phyloP scores from a whole-genome alignment of 2,797 vertebrate species.

The Craterocephalus amniculus region DNA sequence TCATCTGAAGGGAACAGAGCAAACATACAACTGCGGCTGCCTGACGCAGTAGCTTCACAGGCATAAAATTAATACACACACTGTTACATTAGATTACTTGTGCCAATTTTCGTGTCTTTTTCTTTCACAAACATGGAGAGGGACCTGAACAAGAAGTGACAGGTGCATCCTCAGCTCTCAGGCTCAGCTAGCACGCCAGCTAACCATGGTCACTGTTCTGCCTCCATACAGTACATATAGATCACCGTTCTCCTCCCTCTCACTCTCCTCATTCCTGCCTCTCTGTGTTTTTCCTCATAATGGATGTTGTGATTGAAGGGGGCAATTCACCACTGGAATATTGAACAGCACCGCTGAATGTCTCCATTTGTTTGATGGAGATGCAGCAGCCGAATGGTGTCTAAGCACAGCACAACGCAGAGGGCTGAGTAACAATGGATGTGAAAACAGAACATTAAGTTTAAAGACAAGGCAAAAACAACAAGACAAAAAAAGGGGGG shows the following conservation, averaged over 20 bases:
- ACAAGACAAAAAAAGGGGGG: constrained; percentile 4
- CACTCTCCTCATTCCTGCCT: background rate
- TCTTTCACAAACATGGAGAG: background rate
- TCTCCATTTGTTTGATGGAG: constrained; percentile 48
- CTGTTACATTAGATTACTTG: constrained; percentile 4
- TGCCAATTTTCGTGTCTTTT: constrained; percentile 7
- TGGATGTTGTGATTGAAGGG: constrained; percentile 62
- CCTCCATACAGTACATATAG: constrained; percentile 20
- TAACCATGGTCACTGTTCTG: constrained; percentile 20
- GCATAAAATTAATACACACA: constrained; percentile 28
- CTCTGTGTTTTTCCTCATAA: constrained; percentile 47
- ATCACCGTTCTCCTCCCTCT: constrained; percentile 5
- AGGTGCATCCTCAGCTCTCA: constrained; percentile 9
- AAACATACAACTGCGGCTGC: constrained; percentile 43
- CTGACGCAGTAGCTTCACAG: constrained; percentile 50
- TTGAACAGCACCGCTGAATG: constrained; percentile 47
- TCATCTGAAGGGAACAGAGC: constrained; percentile 36
- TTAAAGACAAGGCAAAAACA: constrained; percentile 28
- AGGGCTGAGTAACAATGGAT: constrained; percentile 23
- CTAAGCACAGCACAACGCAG: constrained; percentile 22
- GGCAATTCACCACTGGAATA: constrained; percentile 57
- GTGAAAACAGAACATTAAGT: constrained; percentile 34
- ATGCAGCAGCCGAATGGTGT: constrained; percentile 37
- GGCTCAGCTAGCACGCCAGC: background rate
- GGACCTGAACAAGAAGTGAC: constrained; percentile 13